Percentiles rank a stretch among this genome's conserved stretches.
Evolutionary conservation across 2,888 invertebrate genomes (phyloP).

Genomic region (Apamea sordens): DNA sequence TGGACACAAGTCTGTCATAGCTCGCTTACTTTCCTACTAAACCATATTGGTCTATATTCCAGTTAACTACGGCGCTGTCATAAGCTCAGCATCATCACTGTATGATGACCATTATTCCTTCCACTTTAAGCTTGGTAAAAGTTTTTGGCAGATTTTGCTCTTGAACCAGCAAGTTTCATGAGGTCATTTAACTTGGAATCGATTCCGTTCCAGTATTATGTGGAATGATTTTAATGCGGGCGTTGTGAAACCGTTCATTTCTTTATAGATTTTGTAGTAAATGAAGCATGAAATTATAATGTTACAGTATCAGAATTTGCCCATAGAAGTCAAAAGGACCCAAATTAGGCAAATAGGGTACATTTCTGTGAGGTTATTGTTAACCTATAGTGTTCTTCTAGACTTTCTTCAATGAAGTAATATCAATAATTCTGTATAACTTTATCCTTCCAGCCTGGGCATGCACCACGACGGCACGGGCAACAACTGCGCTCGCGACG

Average conservation of each 20-base stretch:
- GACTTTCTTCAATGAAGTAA: background rate
- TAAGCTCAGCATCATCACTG: background rate
- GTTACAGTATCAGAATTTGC: background rate
- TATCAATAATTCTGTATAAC: conserved; percentile 10
- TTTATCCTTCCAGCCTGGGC: conserved; percentile 91
- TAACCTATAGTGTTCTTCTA: background rate
- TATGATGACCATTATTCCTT: background rate
- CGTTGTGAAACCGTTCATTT: conserved; percentile 16
- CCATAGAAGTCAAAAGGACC: background rate
- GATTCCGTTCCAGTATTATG: background rate
- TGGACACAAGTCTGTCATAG: conserved; percentile 93
- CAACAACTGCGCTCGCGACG: conserved; percentile 93
- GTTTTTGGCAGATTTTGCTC: background rate
- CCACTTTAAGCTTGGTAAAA: background rate
- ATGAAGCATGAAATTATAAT: conserved; percentile 18
- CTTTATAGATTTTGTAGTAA: conserved; percentile 9
- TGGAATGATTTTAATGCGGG: conserved; percentile 47
- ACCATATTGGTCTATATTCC: background rate
- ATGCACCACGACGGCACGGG: conserved; percentile 95
- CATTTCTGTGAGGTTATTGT: background rate
- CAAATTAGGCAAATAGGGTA: background rate
- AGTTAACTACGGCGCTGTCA: background rate
- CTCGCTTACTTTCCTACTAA: conserved; percentile 28
- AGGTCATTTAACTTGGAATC: conserved; percentile 35
- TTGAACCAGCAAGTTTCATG: background rate